A percentile compares a stretch with the other conserved stretches of the same genome.
Evolutionary conservation across 2,888 invertebrate species (phyloP).

Genomic region (Dynastes grantii): DNA sequence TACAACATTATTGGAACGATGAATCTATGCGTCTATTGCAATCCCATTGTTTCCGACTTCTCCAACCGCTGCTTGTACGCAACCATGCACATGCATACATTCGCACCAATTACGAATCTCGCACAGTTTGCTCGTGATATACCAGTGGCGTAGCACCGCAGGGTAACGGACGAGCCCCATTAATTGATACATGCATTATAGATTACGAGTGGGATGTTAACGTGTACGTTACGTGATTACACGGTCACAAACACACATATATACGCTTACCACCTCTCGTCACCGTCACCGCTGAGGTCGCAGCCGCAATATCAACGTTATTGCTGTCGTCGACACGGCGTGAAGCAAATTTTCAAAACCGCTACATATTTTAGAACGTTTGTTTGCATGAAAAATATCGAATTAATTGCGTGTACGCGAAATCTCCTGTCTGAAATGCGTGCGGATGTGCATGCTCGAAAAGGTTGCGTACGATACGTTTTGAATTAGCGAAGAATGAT

Average conservation of each 20-base stretch:
- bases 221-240: slow-evolving; percentile 45
- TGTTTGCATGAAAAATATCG: slow-evolving; percentile 46
- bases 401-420: slow-evolving; percentile 44
- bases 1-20: not conserved
- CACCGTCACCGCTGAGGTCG: slow-evolving; percentile 22
- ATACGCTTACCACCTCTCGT: slow-evolving; percentile 13
- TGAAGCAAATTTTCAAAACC: slow-evolving; percentile 40
- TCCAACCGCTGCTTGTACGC: slow-evolving; percentile 3
- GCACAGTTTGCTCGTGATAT: slow-evolving; percentile 15
- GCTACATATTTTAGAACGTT: slow-evolving; percentile 44
- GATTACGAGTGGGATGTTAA: slow-evolving; percentile 48
- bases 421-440: not conserved
- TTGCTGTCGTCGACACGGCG: slow-evolving; percentile 27
- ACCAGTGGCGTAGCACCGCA: slow-evolving; percentile 42
- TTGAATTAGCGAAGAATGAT: not conserved
- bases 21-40: not conserved
- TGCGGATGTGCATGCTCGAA: not conserved
- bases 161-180: slow-evolving; percentile 40
- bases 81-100: not conserved
- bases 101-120: slow-evolving; percentile 26
- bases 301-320: slow-evolving; percentile 33
- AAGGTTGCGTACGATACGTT: slow-evolving; percentile 11
- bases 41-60: slow-evolving; percentile 7
- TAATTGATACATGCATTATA: slow-evolving; percentile 51
- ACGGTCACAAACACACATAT: slow-evolving; percentile 32